Percentiles rank a stretch among this genome's conserved stretches.
Evolutionary conservation across 2,113 vertebrate genomes (phyloP).

Genomic region (Amphiprion percula): DNA sequence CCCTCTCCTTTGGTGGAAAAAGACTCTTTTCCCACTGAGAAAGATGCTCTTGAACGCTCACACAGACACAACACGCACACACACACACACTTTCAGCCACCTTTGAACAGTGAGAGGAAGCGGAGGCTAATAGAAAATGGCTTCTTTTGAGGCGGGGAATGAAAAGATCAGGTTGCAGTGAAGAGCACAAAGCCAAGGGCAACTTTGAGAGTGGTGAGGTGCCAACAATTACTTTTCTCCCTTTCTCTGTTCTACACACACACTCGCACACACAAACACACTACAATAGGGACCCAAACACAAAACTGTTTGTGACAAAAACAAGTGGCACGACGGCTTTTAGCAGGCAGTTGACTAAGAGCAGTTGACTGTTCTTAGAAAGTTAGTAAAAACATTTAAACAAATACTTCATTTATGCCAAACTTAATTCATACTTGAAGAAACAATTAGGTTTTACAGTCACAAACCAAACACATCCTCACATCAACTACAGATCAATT

Average conservation of each 20-base stretch:
- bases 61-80: slow-evolving; percentile 48
- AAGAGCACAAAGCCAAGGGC: slow-evolving; percentile 84
- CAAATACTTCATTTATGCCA: neutral
- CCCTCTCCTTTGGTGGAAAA: slow-evolving; percentile 84
- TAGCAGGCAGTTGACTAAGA: slow-evolving; percentile 26
- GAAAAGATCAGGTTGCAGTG: slow-evolving; percentile 82
- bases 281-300: slow-evolving; percentile 39
- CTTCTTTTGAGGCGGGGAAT: slow-evolving; percentile 83
- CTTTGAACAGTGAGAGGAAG: slow-evolving; percentile 84
- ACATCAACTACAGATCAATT: slow-evolving; percentile 15
- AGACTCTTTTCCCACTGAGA: slow-evolving; percentile 79
- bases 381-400: slow-evolving; percentile 27
- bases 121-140: slow-evolving; percentile 82
- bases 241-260: slow-evolving; percentile 56
- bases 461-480: neutral
- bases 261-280: slow-evolving; percentile 41
- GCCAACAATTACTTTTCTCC: slow-evolving; percentile 81
- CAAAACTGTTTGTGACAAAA: slow-evolving; percentile 58
- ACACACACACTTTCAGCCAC: slow-evolving; percentile 62
- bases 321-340: slow-evolving; percentile 54
- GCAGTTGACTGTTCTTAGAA: slow-evolving; percentile 2
- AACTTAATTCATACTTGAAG: slow-evolving; percentile 2
- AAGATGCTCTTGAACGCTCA: slow-evolving; percentile 79
- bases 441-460: neutral
- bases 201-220: slow-evolving; percentile 83